phyloP scores from a whole-genome alignment of 30 jellyfish, hydroid and myxozoan species.

The Phacellophora camtschatica region DNA sequence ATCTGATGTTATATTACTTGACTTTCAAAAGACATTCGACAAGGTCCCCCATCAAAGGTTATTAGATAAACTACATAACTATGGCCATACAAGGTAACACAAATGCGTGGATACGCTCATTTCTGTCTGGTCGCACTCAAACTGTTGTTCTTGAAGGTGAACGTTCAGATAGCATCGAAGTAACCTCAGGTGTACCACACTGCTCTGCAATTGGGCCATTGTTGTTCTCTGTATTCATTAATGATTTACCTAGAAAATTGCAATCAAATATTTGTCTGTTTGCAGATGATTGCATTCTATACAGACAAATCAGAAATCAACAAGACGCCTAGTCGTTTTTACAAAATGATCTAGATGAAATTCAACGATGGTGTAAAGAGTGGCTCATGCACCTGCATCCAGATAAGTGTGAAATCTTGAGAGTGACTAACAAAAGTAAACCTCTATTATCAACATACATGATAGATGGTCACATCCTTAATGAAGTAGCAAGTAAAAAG shows the following conservation, averaged over 20 bases:
- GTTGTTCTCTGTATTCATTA: not conserved
- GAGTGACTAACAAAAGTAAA: not conserved
- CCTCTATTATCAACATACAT: too few species aligned
- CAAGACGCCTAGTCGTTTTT: not conserved
- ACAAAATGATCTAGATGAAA: too few species aligned
- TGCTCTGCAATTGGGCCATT: conserved; percentile 5
- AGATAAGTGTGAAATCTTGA: not conserved
- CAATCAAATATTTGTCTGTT: not conserved
- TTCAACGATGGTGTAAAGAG: not conserved
- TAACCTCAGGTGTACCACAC: conserved; percentile 29
- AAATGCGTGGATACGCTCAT: conserved; percentile 12
- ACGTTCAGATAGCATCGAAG: conserved; percentile 23
- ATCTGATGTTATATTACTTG: not conserved
- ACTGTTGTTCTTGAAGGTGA: conserved; percentile 18
- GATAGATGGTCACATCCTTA: too few species aligned
- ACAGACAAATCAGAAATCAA: not conserved
- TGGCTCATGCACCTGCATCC: not conserved
- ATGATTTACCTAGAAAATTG: not conserved
- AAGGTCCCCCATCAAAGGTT: not conserved
- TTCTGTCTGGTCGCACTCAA: conserved; percentile 51
- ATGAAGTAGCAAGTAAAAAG: too few species aligned
- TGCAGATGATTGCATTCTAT: not conserved
- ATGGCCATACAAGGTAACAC: conserved; percentile 16
- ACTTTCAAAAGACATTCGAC: not conserved
- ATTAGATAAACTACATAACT: not conserved